Conservation (phyloP, 2,113 vertebrate species). For the Larimichthys crocea region DNA sequence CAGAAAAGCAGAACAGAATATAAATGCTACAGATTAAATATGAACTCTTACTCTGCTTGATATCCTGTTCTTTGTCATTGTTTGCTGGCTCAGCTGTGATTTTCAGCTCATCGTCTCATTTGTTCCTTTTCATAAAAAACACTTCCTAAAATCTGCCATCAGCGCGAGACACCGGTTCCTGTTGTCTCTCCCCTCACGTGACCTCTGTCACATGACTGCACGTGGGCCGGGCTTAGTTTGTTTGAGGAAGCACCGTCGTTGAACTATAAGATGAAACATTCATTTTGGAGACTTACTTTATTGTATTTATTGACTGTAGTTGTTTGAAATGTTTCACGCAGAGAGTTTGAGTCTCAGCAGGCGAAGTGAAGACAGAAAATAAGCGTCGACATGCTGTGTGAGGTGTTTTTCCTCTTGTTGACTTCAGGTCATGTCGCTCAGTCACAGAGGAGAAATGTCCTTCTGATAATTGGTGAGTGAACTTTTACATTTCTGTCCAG, state of each 20-base stretch:
- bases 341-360: background rate
- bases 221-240: slow-evolving; percentile 13
- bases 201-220: slow-evolving; percentile 55
- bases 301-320: background rate
- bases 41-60: background rate
- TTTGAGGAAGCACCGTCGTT: slow-evolving; percentile 49
- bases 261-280: no score
- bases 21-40: background rate
- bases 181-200: slow-evolving; percentile 50
- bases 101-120: background rate
- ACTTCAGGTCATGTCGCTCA: slow-evolving; percentile 27
- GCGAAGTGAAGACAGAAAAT: background rate
- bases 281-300: background rate
- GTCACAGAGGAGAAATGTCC: slow-evolving; percentile 77
- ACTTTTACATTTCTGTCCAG: background rate
- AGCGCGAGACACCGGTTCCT: slow-evolving; percentile 10
- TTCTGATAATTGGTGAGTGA: slow-evolving; percentile 85
- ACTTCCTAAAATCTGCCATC: slow-evolving; percentile 44
- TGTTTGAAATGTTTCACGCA: background rate
- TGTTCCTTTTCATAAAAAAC: background rate
- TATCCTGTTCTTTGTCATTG: background rate
- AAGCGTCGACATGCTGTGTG: background rate
- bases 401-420: slow-evolving; percentile 29
- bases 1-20: background rate
- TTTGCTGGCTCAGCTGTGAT: slow-evolving; percentile 34